A percentile compares a stretch with the other conserved stretches of the same genome.
Evolutionary conservation across 2,113 vertebrate species (phyloP).

Genomic region (Rhagologus leucostigma): DNA sequence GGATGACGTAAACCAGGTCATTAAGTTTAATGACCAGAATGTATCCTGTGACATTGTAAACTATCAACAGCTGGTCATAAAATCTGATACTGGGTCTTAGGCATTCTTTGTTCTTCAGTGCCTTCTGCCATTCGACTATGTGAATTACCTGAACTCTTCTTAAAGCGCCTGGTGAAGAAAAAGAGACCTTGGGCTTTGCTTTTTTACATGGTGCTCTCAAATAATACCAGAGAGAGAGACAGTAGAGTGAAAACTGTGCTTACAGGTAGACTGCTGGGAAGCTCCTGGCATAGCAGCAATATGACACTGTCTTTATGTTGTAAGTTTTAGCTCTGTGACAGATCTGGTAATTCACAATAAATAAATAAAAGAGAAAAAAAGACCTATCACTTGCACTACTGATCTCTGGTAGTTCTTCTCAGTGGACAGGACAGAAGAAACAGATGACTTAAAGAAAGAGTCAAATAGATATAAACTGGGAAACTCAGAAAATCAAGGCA

Average conservation of each 20-base stretch:
- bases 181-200: background rate
- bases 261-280: background rate
- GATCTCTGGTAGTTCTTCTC: background rate
- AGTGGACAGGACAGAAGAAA: background rate
- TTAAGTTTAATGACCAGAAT: background rate
- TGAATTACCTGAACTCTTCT: background rate
- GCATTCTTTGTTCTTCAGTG: background rate
- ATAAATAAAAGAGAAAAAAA: background rate
- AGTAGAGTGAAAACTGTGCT: background rate
- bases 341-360: background rate
- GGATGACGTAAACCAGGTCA: background rate
- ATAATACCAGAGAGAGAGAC: background rate
- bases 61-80: background rate
- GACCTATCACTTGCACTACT: background rate
- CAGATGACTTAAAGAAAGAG: background rate
- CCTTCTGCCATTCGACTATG: background rate
- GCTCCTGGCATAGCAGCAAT: background rate
- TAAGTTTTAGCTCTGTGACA: background rate
- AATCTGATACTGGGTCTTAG: background rate
- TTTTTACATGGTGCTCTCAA: accelerated
- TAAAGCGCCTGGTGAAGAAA: background rate
- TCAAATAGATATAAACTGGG: background rate
- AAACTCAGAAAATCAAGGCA: background rate
- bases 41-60: background rate
- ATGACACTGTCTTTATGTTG: background rate